Conservation (phyloP, 2,797 vertebrate species). For the Limnodromus scolopaceus region DNA sequence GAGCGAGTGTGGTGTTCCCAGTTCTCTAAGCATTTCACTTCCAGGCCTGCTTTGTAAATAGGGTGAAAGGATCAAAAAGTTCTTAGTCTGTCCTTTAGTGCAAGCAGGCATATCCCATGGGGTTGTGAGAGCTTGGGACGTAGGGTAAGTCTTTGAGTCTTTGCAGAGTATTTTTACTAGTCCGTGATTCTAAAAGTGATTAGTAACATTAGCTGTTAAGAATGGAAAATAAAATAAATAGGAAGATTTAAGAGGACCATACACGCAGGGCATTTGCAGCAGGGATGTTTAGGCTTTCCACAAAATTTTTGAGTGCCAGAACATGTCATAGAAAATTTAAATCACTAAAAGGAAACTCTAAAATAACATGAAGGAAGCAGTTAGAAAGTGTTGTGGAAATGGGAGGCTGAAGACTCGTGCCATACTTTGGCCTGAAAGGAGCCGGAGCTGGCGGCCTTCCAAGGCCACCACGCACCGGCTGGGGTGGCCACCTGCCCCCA, state of each 20-base stretch:
- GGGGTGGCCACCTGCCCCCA: accelerated
- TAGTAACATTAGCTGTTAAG: constrained; percentile 12
- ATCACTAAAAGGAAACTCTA: neutral
- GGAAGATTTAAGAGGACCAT: neutral
- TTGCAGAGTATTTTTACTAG: neutral
- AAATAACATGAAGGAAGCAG: constrained; percentile 43
- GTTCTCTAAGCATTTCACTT: neutral
- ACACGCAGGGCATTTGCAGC: neutral
- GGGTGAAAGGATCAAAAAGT: neutral
- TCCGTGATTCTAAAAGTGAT: neutral
- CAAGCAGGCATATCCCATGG: neutral
- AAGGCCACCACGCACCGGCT: neutral
- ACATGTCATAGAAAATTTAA: constrained; percentile 38
- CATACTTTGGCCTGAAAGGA: neutral
- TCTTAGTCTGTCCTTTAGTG: neutral
- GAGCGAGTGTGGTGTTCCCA: neutral
- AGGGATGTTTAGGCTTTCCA: neutral
- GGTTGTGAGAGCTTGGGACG: neutral
- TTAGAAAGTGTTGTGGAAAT: constrained; percentile 42
- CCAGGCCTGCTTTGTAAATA: constrained; percentile 8
- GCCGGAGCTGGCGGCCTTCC: neutral
- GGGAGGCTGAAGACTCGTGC: neutral
- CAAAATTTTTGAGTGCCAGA: neutral
- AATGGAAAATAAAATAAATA: neutral
- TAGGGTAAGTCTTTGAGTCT: neutral